phyloP scores from a whole-genome alignment of 2,797 vertebrate genomes.

The Lophotriccus pileatus region DNA sequence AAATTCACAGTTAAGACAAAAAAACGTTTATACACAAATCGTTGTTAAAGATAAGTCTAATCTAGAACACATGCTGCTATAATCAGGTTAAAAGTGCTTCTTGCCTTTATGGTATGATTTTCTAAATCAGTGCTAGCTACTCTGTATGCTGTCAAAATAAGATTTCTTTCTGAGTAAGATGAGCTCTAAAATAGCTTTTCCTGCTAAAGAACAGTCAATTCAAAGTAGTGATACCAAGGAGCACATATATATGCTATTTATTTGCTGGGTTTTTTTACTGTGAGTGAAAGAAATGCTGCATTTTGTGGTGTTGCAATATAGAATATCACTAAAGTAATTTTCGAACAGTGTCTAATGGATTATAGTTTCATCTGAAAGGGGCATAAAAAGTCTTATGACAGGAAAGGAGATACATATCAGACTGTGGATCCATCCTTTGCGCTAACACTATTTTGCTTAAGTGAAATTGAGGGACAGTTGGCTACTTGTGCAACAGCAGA shows the following conservation, averaged over 20 bases:
- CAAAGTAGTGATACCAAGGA: not conserved
- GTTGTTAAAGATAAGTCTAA: not conserved
- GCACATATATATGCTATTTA: not conserved
- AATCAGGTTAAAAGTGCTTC: not conserved
- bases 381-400: not conserved
- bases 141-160: not conserved
- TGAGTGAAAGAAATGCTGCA: not conserved
- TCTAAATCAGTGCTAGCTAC: not conserved
- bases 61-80: not conserved
- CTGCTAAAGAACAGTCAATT: not conserved
- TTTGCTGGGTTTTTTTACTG: not conserved
- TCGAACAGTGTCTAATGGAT: not conserved
- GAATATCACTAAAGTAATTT: not conserved
- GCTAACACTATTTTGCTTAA: not conserved
- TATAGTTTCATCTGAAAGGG: not conserved
- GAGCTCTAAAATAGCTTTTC: not conserved
- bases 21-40: not conserved
- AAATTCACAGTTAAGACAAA: not conserved
- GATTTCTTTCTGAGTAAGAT: not conserved
- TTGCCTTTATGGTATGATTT: not conserved
- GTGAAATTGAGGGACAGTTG: not conserved
- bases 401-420: not conserved
- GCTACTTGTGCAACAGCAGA: not conserved
- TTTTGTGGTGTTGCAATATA: not conserved
- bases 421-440: not conserved